phyloP scores from a whole-genome alignment of 1,140 invertebrate genomes.

The Ooceraea biroi region DNA sequence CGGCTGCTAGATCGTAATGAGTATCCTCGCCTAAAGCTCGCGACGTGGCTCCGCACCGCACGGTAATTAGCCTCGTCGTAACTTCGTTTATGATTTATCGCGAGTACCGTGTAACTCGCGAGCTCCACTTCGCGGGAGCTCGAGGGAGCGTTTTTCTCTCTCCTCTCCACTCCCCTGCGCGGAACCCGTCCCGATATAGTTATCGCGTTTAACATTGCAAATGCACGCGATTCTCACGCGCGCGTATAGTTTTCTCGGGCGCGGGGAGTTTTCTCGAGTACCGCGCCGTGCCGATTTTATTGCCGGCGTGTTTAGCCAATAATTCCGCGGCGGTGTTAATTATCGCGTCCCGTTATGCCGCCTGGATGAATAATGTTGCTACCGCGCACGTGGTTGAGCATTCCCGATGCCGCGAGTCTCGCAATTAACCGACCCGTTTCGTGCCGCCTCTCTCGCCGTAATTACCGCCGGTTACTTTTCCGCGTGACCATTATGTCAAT shows the following conservation, averaged over 20 bases:
- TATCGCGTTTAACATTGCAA: constrained; percentile 21
- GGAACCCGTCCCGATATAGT: constrained; percentile 14
- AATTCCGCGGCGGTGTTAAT: constrained; percentile 52
- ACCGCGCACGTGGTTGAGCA: constrained; percentile 50
- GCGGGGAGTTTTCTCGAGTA: too few relatives aligned
- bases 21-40: background rate
- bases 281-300: constrained; percentile 39
- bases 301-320: constrained; percentile 54
- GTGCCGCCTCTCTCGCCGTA: constrained; percentile 14
- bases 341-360: constrained; percentile 52
- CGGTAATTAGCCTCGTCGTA: constrained; percentile 28
- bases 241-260: constrained; percentile 10
- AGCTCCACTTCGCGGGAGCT: constrained; percentile 5
- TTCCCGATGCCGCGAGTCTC: constrained; percentile 34
- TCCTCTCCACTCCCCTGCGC: background rate
- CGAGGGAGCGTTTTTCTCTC: constrained; percentile 24
- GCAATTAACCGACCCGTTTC: constrained; percentile 50
- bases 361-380: constrained; percentile 52
- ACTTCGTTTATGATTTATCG: constrained; percentile 38
- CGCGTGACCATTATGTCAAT: constrained; percentile 36
- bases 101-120: constrained; percentile 30
- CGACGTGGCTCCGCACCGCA: too few relatives aligned
- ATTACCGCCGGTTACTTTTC: constrained; percentile 27
- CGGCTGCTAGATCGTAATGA: background rate
- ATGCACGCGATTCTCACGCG: constrained; percentile 24